Conservation (phyloP, 2,888 invertebrate species). For the Archaeoteleia sp. region DNA sequence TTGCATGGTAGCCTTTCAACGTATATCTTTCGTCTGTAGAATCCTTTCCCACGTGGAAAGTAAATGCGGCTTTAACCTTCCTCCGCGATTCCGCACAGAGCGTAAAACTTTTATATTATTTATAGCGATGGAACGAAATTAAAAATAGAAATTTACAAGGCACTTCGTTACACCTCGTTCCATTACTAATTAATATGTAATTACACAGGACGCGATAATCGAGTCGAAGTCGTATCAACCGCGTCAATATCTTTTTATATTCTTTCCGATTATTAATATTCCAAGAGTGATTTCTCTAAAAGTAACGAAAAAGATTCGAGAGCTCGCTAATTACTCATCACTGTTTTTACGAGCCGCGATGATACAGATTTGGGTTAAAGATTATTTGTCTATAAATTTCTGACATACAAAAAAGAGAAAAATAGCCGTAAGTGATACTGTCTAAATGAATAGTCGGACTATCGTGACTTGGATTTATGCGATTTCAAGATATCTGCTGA, state of each 20-base stretch:
- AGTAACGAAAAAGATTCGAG: too few relatives aligned
- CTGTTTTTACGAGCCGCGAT: too few relatives aligned
- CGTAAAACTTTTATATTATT: background rate
- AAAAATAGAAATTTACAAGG: background rate
- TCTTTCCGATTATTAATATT: background rate
- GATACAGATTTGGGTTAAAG: too few relatives aligned
- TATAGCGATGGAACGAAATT: background rate
- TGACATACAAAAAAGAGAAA: too few relatives aligned
- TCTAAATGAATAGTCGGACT: too few relatives aligned
- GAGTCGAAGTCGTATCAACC: background rate
- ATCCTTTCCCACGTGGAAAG: slow-evolving; percentile 16
- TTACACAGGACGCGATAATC: background rate
- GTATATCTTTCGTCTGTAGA: background rate
- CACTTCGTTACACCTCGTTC: background rate
- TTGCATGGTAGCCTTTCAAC: slow-evolving; percentile 3
- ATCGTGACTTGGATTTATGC: too few relatives aligned
- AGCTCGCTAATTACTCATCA: too few relatives aligned
- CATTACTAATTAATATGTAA: background rate
- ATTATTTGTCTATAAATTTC: too few relatives aligned
- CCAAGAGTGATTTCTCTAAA: too few relatives aligned
- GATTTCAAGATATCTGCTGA: too few relatives aligned
- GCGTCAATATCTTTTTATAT: background rate
- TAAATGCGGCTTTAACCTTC: slow-evolving; percentile 14
- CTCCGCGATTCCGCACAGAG: background rate
- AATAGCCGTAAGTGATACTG: too few relatives aligned